Conservation (phyloP, 2,888 invertebrate genomes). For the Leucophenga maculata region DNA sequence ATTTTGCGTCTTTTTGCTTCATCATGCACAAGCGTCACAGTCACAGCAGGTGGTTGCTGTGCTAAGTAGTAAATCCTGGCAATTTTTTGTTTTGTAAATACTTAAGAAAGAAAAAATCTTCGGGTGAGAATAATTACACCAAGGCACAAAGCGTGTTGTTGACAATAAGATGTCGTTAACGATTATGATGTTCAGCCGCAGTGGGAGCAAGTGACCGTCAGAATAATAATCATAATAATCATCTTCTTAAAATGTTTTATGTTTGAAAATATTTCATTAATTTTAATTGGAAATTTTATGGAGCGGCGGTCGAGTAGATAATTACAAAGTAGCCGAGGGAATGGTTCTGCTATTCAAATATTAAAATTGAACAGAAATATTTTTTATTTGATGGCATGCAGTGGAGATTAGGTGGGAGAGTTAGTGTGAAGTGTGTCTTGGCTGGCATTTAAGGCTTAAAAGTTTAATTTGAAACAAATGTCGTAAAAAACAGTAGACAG, state of each 20-base stretch:
- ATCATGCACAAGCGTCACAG: background rate
- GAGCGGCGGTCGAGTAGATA: constrained; percentile 57
- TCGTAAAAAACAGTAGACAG: constrained; percentile 53
- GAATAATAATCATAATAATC: background rate
- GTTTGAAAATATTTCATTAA: constrained; percentile 68
- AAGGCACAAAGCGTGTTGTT: constrained; percentile 1
- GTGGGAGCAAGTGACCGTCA: too few relatives aligned
- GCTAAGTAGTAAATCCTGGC: constrained; percentile 6
- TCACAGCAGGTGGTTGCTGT: constrained; percentile 3
- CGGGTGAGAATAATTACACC: constrained; percentile 25
- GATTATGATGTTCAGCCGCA: background rate
- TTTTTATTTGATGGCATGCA: background rate
- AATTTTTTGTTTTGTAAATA: background rate
- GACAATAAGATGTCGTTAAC: background rate
- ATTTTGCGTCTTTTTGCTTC: background rate
- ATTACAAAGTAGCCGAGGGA: constrained; percentile 54
- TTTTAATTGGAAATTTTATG: constrained; percentile 69
- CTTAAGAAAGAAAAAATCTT: background rate
- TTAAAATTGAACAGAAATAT: constrained; percentile 44
- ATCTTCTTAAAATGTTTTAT: constrained; percentile 21
- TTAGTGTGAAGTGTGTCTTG: background rate
- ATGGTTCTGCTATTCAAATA: constrained; percentile 51
- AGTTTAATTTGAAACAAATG: constrained; percentile 66
- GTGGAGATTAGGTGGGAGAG: too few relatives aligned
- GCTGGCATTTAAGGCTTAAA: constrained; percentile 7